Conservation (phyloP, 2,888 invertebrate species). For the Aporophyla nigra region DNA sequence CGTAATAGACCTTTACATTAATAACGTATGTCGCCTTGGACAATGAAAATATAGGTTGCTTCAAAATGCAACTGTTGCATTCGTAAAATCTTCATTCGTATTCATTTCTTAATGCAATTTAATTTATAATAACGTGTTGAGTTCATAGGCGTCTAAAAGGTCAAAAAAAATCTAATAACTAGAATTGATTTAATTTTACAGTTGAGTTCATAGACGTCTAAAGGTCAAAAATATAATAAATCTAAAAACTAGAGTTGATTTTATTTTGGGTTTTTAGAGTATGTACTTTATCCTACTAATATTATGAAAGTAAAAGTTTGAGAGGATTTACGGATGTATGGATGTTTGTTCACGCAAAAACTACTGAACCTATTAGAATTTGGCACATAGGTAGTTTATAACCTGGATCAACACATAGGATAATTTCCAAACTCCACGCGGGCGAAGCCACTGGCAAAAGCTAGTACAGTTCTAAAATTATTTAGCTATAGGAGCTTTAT, state of each 20-base stretch:
- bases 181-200: background rate
- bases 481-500: background rate
- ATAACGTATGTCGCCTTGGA: constrained; percentile 64
- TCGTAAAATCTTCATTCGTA: constrained; percentile 33
- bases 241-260: background rate
- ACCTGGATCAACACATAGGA: too few relatives aligned
- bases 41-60: constrained; percentile 56
- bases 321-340: too few relatives aligned
- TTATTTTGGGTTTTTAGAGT: background rate
- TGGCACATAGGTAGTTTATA: too few relatives aligned
- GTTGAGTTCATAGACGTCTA: background rate
- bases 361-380: too few relatives aligned
- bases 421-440: too few relatives aligned
- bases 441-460: too few relatives aligned
- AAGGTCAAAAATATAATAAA: background rate
- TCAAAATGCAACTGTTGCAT: constrained; percentile 51
- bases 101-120: background rate
- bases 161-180: background rate
- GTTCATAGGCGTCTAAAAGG: background rate
- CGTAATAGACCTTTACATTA: constrained; percentile 70
- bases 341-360: too few relatives aligned
- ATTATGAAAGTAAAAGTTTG: too few relatives aligned
- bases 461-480: too few relatives aligned
- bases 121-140: background rate
- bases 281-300: too few relatives aligned